phyloP scores from a whole-genome alignment of 2,797 vertebrate genomes.

The Sternotherus odoratus region DNA sequence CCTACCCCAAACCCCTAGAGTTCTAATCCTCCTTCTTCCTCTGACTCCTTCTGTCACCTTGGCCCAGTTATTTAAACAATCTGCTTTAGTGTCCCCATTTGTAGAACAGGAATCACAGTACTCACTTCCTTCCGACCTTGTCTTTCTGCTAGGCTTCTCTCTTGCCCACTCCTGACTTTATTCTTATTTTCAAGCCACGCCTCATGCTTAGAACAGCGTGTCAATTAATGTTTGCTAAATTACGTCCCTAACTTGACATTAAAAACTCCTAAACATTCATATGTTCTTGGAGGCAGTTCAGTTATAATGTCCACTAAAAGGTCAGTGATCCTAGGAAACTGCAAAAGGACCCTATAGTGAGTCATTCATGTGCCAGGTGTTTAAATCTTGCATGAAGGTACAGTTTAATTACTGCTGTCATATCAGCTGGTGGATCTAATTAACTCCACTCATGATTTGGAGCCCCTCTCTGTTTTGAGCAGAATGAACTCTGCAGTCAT shows the following conservation, averaged over 20 bases:
- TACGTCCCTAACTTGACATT: neutral
- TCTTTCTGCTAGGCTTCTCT: neutral
- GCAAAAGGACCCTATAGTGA: neutral
- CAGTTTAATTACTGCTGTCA: slow-evolving; percentile 19
- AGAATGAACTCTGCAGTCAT: neutral
- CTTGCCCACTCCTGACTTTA: neutral
- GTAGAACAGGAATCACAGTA: neutral
- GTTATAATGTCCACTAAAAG: slow-evolving; percentile 17
- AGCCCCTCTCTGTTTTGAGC: neutral
- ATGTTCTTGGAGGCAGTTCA: slow-evolving; percentile 10
- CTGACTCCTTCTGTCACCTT: neutral
- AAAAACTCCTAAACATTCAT: slow-evolving; percentile 14
- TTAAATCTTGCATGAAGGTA: slow-evolving; percentile 11
- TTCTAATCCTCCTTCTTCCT: neutral
- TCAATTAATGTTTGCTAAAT: slow-evolving; percentile 2
- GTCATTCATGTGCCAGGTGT: neutral
- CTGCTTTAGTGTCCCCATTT: neutral
- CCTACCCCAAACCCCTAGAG: neutral
- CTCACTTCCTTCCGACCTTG: neutral
- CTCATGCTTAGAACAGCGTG: neutral
- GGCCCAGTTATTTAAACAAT: neutral
- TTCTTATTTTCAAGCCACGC: neutral
- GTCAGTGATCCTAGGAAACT: neutral
- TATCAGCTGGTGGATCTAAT: slow-evolving; percentile 8
- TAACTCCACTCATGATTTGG: neutral